A percentile compares a stretch with the other conserved stretches of the same genome.
These are phyloP conservation scores for Parnassius glacialis DNA, from an alignment of 2,888 invertebrate species.

Conservation along the genomic window DNA sequence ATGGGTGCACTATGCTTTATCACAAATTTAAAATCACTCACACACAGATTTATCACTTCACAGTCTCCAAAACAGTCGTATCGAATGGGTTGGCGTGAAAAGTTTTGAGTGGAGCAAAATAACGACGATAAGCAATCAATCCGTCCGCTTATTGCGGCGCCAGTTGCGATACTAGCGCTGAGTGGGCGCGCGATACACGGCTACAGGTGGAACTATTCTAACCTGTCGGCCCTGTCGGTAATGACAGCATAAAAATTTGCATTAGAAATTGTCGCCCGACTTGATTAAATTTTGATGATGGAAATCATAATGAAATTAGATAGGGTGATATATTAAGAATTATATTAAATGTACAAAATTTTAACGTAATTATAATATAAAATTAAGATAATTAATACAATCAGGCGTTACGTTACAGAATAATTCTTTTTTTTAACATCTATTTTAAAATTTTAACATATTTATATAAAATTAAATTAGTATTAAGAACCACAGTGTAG, in stretches of 20 bases:
- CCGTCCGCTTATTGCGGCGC: conserved; percentile 38
- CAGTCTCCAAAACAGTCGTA: conserved; percentile 42
- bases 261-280: neutral
- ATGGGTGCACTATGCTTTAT: conserved; percentile 36
- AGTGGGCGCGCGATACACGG: conserved; percentile 35
- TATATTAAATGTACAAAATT: too few species aligned
- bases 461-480: too few species aligned
- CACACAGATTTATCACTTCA: conserved; percentile 58
- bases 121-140: conserved; percentile 29
- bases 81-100: conserved; percentile 57
- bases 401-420: too few species aligned
- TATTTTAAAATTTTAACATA: too few species aligned
- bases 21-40: conserved; percentile 50
- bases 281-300: neutral
- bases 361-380: too few species aligned
- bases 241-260: conserved; percentile 14
- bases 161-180: conserved; percentile 57
- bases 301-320: too few species aligned
- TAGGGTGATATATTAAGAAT: too few species aligned
- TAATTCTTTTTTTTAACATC: too few species aligned
- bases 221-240: conserved; percentile 27
- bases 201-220: conserved; percentile 40
- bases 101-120: conserved; percentile 47
- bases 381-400: too few species aligned
- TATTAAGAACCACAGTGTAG: too few species aligned